Base-by-base conservation (phyloP, 2,797 vertebrate species). In the Halcyon smyrnensis region DNA sequence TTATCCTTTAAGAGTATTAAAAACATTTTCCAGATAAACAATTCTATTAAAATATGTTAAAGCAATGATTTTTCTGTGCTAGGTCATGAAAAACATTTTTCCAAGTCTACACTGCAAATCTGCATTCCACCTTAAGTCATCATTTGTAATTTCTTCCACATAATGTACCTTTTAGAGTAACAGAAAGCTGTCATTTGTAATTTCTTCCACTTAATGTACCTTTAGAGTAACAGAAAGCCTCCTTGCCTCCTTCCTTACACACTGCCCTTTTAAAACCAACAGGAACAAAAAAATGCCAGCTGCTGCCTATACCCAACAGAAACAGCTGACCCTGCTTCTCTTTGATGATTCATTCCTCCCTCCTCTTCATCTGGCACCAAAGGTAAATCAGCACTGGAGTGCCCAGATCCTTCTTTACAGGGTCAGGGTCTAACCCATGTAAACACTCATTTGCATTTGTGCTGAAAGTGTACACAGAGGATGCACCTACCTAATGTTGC, bases 1-100 rank as follows among this genome's bases (percentile, higher is more conserved):
- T 98, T 98, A 98, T 94, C 94, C 95, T 96, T 97, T 97, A 97
- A 97, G 94, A 96, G 89, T 84, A 98, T 96, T 96, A 97, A 96
- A 88, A 89, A 96, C 86, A 96, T 90, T 96, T 94, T 89, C 70
- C 77, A 97, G 90, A 95, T 96, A 97, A 98, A 94, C 75, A 94
- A 95, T 95, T 96, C 92, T 67, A 96, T 91, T 87, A 95, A 96
- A 97, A 93, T 94, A 93, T 41, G 89, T 94, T 75, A 74, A 92
- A 97, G 59, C 50, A 83, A 79, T 90, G 64, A 62, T 91, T 95
- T 94, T 83, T 78, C 87, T 92, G 32, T 94, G 73, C 50, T 93
- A 94, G 92, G 54, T 95, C 74, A 90, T 54, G 32, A 95, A 97
- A 97, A 97, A 85, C 60, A 95, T 71, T 93, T 96, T 93, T 95